Evolutionary conservation across 2,888 invertebrate species (phyloP).

Genomic region (Eurois occulta): DNA sequence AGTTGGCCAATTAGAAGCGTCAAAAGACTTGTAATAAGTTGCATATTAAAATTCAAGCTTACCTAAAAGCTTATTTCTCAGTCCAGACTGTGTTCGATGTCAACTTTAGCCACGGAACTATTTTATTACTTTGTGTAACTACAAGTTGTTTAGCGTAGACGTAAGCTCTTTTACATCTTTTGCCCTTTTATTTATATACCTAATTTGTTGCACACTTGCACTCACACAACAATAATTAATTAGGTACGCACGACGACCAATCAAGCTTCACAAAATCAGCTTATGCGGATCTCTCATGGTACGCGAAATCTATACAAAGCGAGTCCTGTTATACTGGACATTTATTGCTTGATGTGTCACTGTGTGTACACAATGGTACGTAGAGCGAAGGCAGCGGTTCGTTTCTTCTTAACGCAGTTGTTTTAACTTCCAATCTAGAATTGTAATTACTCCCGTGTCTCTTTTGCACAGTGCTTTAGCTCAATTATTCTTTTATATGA

Average conservation of each 20-base stretch:
- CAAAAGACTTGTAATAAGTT: not conserved
- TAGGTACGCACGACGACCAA: not conserved
- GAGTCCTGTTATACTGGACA: too few relatives aligned
- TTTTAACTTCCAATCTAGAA: slow-evolving; percentile 2
- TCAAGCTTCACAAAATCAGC: too few relatives aligned
- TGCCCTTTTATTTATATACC: not conserved
- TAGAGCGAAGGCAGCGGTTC: too few relatives aligned
- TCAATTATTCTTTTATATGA: not conserved
- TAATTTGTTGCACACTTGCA: not conserved
- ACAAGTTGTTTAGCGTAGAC: not conserved
- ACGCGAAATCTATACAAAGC: too few relatives aligned
- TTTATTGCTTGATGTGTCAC: too few relatives aligned
- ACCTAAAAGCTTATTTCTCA: not conserved
- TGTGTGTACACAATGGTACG: not conserved
- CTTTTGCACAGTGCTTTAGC: not conserved
- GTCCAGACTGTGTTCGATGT: slow-evolving; percentile 2
- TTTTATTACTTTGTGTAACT: slow-evolving; percentile 12
- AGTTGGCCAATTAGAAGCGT: slow-evolving; percentile 4
- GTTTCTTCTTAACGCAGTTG: not conserved
- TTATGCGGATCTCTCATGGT: too few relatives aligned
- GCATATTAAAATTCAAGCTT: not conserved
- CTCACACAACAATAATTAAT: not conserved
- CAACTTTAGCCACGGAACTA: not conserved
- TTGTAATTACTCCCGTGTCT: not conserved
- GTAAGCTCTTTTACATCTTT: not conserved